Evolutionary conservation across 2,888 invertebrate species (phyloP).

Genomic region (Microchrysa polita): DNA sequence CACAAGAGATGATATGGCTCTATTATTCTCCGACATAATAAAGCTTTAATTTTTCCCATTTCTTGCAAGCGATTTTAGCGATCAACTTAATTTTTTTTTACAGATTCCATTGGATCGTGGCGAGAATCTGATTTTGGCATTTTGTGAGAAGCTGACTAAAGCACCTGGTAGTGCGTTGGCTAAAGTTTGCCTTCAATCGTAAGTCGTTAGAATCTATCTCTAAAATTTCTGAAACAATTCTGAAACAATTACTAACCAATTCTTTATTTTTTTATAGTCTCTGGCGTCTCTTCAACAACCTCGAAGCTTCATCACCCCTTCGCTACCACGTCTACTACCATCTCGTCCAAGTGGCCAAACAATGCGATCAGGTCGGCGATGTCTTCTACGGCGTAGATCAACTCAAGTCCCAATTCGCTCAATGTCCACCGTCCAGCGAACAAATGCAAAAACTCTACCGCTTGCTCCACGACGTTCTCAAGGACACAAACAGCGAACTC

Average conservation of each 20-base stretch:
- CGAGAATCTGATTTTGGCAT: constrained; percentile 87
- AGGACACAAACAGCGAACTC: constrained; percentile 86
- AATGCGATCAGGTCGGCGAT: constrained; percentile 84
- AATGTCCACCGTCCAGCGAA: constrained; percentile 84
- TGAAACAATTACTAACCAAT: neutral
- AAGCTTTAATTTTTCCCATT: too few relatives aligned
- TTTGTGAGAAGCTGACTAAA: constrained; percentile 92
- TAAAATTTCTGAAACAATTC: neutral
- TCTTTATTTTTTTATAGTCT: constrained; percentile 68
- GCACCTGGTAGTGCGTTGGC: constrained; percentile 84
- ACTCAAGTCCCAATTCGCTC: constrained; percentile 80
- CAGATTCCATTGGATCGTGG: constrained; percentile 87
- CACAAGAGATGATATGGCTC: too few relatives aligned
- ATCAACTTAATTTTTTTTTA: constrained; percentile 48
- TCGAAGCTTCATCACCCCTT: constrained; percentile 84
- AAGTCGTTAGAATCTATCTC: constrained; percentile 63
- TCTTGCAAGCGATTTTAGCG: too few relatives aligned
- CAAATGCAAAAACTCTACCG: constrained; percentile 92
- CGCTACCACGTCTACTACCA: constrained; percentile 94
- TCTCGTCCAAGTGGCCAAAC: constrained; percentile 87
- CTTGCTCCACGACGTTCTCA: constrained; percentile 86
- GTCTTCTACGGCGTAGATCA: constrained; percentile 88
- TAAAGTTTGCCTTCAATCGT: constrained; percentile 85
- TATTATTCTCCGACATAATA: too few relatives aligned
- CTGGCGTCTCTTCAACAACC: constrained; percentile 91